A percentile compares a stretch with the other conserved stretches of the same genome.
These are phyloP conservation scores for Cyanoderma ruficeps DNA, from an alignment of 2,113 vertebrate species.

Conservation along the genomic window DNA sequence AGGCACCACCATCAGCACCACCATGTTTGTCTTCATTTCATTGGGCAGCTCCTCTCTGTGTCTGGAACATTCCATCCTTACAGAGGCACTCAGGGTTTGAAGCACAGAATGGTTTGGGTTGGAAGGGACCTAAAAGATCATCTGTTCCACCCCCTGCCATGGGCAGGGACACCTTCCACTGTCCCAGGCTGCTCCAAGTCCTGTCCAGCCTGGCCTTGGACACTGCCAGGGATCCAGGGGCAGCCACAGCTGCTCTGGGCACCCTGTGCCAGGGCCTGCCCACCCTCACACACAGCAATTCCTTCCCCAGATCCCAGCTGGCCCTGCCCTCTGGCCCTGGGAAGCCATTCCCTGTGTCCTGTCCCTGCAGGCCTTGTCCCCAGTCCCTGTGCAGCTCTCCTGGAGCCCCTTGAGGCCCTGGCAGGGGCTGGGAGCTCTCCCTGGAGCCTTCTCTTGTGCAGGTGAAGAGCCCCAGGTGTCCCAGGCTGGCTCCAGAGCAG, in stretches of 20 bases:
- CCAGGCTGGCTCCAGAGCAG: background rate
- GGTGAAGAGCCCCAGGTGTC: background rate
- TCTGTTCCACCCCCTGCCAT: rapidly evolving
- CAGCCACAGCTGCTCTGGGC: background rate
- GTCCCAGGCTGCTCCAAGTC: rapidly evolving
- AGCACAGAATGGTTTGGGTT: background rate
- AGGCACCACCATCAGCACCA: background rate
- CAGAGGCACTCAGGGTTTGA: background rate
- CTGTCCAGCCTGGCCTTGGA: rapidly evolving
- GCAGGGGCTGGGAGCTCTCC: rapidly evolving
- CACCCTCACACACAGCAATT: too few relatives aligned
- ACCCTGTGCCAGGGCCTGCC: too few relatives aligned
- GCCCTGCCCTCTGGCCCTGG: too few relatives aligned
- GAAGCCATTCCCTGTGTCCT: too few relatives aligned
- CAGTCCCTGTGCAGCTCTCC: background rate
- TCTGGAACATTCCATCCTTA: background rate
- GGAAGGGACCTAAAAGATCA: rapidly evolving
- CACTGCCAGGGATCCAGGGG: background rate
- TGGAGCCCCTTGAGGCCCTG: background rate
- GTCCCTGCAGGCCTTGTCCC: too few relatives aligned
- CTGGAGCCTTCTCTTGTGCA: background rate
- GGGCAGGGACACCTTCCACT: rapidly evolving
- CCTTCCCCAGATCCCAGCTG: too few relatives aligned
- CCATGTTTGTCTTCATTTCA: background rate
- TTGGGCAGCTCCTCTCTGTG: background rate